Percentiles rank a stretch among this genome's conserved stretches.
These are phyloP conservation scores for Aradophagus sp. DNA, from an alignment of 1,140 invertebrate species.

Conservation along the genomic window DNA sequence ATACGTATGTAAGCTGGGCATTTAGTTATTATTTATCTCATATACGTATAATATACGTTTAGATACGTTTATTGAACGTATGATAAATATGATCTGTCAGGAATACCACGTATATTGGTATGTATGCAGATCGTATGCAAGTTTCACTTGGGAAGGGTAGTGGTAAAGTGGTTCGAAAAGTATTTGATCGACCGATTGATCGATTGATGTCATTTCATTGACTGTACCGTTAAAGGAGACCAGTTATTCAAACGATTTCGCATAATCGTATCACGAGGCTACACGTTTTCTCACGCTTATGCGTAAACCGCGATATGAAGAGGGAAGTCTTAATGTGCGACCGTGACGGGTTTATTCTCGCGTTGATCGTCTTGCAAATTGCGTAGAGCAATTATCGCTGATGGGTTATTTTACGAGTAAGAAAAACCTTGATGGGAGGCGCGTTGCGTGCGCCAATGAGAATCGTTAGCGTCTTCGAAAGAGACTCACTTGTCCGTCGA, in stretches of 20 bases:
- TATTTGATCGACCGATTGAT: too few species aligned
- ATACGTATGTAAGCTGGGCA: too few species aligned
- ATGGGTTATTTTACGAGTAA: conserved; percentile 26
- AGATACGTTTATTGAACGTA: too few species aligned
- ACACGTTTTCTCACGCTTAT: conserved; percentile 60
- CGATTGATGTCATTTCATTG: conserved; percentile 23
- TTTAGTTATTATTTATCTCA: too few species aligned
- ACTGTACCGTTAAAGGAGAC: conserved; percentile 22
- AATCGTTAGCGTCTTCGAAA: conserved; percentile 56
- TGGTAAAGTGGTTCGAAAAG: too few species aligned
- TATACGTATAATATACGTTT: too few species aligned
- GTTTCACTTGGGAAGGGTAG: too few species aligned
- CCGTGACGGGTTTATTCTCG: conserved; percentile 44
- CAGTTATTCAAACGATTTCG: conserved; percentile 43
- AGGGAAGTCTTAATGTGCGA: conserved; percentile 51
- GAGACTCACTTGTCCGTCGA: too few species aligned
- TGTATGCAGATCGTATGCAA: too few species aligned
- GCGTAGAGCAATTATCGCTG: conserved; percentile 26
- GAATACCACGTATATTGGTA: too few species aligned
- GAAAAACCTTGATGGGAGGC: conserved; percentile 32
- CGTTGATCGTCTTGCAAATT: conserved; percentile 45
- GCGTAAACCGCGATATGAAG: conserved; percentile 28
- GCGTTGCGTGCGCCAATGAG: conserved; percentile 5
- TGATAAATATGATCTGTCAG: too few species aligned
- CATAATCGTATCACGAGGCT: conserved; percentile 53